phyloP scores from a whole-genome alignment of 2,113 vertebrate species.

The Dascyllus trimaculatus region DNA sequence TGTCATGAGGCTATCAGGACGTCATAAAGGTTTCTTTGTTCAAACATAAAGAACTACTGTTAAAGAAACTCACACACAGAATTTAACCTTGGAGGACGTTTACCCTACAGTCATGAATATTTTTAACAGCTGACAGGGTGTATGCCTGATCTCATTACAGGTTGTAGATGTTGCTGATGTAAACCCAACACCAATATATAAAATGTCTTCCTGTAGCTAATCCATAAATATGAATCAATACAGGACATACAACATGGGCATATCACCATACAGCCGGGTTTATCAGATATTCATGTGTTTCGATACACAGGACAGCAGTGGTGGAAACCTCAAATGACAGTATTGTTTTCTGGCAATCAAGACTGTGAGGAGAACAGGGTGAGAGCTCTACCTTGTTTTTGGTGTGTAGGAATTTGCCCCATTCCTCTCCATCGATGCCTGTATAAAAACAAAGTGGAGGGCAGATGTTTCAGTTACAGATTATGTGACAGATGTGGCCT shows the following conservation, averaged over 20 bases:
- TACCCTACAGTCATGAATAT: constrained; percentile 28
- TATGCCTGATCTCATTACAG: constrained; percentile 18
- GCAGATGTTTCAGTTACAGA: constrained; percentile 43
- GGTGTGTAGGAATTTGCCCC: constrained; percentile 99
- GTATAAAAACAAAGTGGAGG: constrained; percentile 50
- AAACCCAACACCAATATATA: constrained; percentile 8
- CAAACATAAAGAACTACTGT: constrained; percentile 1
- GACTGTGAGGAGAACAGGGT: not conserved
- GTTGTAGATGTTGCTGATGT: constrained; percentile 1
- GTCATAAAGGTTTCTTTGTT: constrained; percentile 30
- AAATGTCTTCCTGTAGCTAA: not conserved
- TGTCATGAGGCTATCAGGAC: constrained; percentile 7
- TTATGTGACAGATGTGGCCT: constrained; percentile 40
- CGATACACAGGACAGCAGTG: not conserved
- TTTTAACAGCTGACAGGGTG: constrained; percentile 33
- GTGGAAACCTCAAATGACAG: not conserved
- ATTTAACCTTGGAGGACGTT: constrained; percentile 23
- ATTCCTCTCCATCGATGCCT: constrained; percentile 96
- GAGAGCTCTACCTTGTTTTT: constrained; percentile 93
- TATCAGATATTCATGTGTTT: constrained; percentile 7
- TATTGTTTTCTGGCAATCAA: not conserved
- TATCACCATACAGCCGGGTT: not conserved
- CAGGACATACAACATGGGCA: not conserved
- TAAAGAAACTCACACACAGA: not conserved
- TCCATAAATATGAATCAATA: constrained; percentile 19